Evolutionary conservation across 2,797 vertebrate genomes (phyloP).

Genomic region (Cuculus canorus): DNA sequence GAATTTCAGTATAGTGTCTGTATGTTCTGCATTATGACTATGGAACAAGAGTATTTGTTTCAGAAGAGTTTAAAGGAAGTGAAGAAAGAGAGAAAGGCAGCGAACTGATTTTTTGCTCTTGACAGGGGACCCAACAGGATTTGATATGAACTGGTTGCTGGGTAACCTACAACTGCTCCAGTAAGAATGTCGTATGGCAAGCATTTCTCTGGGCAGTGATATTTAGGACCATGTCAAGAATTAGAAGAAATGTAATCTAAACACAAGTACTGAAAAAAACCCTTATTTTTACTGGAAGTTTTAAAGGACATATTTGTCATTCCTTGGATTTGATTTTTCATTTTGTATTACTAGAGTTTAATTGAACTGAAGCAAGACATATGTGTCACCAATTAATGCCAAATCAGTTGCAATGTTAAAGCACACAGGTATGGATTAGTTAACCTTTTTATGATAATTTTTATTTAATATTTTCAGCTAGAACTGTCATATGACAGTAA

Average conservation of each 20-base stretch:
- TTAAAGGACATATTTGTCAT: not conserved
- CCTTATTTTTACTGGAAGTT: not conserved
- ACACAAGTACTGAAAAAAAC: not conserved
- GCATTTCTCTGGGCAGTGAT: not conserved
- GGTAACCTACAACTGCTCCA: not conserved
- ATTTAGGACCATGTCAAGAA: not conserved
- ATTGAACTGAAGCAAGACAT: not conserved
- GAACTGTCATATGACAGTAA: not conserved
- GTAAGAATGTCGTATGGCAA: not conserved
- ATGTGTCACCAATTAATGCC: not conserved
- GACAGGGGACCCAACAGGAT: not conserved
- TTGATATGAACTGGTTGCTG: not conserved
- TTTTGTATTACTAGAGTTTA: not conserved
- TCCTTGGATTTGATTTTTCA: not conserved
- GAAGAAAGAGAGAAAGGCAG: not conserved
- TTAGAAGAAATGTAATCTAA: not conserved
- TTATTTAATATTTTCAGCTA: not conserved
- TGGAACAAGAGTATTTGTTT: not conserved
- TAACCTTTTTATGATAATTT: not conserved
- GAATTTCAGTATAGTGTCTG: not conserved
- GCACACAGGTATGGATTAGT: not conserved
- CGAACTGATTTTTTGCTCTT: slow-evolving; percentile 4
- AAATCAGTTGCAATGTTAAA: not conserved
- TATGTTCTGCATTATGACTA: not conserved
- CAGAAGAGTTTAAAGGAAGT: not conserved